Percentiles rank a stretch among this genome's conserved stretches.
phyloP scores from a whole-genome alignment of 1,140 invertebrate species.

The Drosophila rufa region DNA sequence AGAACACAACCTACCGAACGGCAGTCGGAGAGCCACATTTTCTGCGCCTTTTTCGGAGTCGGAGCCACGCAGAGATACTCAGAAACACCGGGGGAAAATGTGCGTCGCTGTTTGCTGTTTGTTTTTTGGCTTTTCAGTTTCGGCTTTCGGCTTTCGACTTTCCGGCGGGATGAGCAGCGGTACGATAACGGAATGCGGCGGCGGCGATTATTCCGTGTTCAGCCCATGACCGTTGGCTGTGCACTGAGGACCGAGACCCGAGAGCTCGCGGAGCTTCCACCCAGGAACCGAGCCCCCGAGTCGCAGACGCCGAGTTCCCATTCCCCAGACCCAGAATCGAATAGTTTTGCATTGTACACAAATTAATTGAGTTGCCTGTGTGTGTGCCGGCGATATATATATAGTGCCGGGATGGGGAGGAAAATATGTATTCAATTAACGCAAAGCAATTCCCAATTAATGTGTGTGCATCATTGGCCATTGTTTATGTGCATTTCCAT shows the following conservation, averaged over 20 bases:
- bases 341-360: conserved; percentile 78
- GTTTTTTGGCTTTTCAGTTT: neutral
- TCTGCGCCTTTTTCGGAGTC: conserved; percentile 16
- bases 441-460: conserved; percentile 25
- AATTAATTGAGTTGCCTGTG: conserved; percentile 68
- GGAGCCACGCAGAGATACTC: neutral
- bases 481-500: conserved; percentile 26
- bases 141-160: conserved; percentile 4
- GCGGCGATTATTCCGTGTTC: conserved; percentile 51
- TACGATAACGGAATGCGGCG: conserved; percentile 50
- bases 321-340: conserved; percentile 24
- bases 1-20: conserved; percentile 55
- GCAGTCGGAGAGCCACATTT: conserved; percentile 74
- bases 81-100: neutral
- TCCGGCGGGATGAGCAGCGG: conserved; percentile 14
- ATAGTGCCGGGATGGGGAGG: neutral
- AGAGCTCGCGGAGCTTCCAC: conserved; percentile 28
- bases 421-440: conserved; percentile 50
- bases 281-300: conserved; percentile 23
- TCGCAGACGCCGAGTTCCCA: conserved; percentile 9
- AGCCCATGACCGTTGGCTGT: conserved; percentile 72
- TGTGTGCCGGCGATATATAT: neutral
- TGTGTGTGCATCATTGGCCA: conserved; percentile 16
- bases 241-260: conserved; percentile 43
- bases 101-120: neutral